Evolutionary conservation across 53 echinoderm and acorn worm species (phyloP).

Genomic region (Zoroaster sp.): DNA sequence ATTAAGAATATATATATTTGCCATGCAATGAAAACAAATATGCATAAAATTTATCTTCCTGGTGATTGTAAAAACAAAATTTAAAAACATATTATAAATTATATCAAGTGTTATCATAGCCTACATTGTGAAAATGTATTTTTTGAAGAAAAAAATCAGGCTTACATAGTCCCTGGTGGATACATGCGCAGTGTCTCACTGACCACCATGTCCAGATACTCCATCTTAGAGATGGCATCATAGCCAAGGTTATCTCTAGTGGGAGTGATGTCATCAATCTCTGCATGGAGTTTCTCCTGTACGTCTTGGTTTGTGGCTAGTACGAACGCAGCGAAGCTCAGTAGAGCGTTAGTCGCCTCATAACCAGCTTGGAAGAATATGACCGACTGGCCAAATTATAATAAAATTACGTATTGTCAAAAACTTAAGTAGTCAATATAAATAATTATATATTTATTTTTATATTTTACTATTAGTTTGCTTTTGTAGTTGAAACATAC

Average conservation of each 20-base stretch:
- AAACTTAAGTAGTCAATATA: background rate
- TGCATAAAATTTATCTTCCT: too few relatives aligned
- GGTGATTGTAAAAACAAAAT: too few relatives aligned
- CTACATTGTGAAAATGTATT: too few relatives aligned
- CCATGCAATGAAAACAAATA: too few relatives aligned
- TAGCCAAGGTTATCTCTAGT: conserved; percentile 64
- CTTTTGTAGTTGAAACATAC: background rate
- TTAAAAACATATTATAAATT: too few relatives aligned
- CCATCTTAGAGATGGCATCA: conserved; percentile 65
- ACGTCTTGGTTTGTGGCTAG: conserved; percentile 67
- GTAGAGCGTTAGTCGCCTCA: conserved; percentile 65
- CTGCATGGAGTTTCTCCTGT: conserved; percentile 74
- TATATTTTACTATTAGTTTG: background rate
- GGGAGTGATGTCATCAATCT: conserved; percentile 66
- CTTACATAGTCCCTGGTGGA: conserved; percentile 69
- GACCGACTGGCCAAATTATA: conserved; percentile 39
- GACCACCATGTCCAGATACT: conserved; percentile 71
- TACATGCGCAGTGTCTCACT: conserved; percentile 74
- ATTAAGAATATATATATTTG: too few relatives aligned
- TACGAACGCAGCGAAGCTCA: conserved; percentile 61
- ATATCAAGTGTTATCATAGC: too few relatives aligned
- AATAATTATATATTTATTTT: background rate
- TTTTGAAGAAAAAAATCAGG: background rate
- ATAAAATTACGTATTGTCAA: background rate
- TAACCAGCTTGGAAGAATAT: conserved; percentile 77